These are phyloP conservation scores for Isaurus tuberculatus DNA, from an alignment of 92 coral and sea anemone species.

Conservation along the genomic window DNA sequence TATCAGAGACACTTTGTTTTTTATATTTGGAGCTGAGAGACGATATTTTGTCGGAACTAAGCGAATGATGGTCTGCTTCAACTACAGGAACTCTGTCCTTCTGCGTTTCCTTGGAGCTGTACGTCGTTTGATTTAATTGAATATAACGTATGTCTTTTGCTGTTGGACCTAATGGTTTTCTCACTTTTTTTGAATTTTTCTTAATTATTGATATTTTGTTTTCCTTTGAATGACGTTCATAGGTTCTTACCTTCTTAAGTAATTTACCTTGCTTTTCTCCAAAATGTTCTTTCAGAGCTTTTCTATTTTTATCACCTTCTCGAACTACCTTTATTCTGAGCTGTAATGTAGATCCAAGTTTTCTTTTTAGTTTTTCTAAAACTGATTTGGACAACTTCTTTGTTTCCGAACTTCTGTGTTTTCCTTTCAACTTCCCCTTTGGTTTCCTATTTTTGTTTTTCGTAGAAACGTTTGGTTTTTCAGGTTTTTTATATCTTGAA, in stretches of 20 bases:
- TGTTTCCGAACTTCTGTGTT: not conserved
- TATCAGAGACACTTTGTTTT: not conserved
- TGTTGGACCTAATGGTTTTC: not conserved
- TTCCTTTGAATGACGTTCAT: not conserved
- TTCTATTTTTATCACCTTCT: not conserved
- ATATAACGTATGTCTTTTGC: not conserved
- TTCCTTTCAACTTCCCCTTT: not conserved
- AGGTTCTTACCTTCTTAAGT: not conserved
- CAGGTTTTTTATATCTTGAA: constrained; percentile 37
- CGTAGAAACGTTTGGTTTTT: not conserved
- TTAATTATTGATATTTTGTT: not conserved
- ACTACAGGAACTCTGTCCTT: not conserved
- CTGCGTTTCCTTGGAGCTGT: not conserved
- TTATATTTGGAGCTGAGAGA: not conserved
- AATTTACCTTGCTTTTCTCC: not conserved
- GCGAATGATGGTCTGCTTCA: constrained; percentile 31
- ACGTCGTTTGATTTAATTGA: not conserved
- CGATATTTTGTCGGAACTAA: not conserved
- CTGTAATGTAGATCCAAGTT: constrained; percentile 12
- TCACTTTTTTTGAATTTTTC: not conserved
- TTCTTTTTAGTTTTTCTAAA: constrained; percentile 23
- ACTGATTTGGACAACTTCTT: constrained; percentile 17
- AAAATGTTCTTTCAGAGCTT: not conserved
- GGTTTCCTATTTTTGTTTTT: not conserved
- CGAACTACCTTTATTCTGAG: constrained; percentile 27